Conservation (phyloP, 2,888 invertebrate genomes). For the Polyommatus icarus region DNA sequence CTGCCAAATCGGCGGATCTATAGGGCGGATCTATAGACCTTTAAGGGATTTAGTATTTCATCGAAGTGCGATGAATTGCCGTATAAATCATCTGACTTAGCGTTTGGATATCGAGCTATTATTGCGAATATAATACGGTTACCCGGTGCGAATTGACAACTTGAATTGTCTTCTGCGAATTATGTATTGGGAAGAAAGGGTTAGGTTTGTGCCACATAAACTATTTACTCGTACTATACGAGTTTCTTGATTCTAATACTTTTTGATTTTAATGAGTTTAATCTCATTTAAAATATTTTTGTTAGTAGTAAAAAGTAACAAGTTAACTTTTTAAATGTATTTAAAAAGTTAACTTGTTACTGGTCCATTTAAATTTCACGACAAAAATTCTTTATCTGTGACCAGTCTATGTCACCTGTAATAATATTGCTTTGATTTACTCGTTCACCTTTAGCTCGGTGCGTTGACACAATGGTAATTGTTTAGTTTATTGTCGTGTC, state of each 20-base stretch:
- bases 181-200: not conserved
- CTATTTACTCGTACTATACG: not conserved
- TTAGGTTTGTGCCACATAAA: not conserved
- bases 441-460: constrained; percentile 20
- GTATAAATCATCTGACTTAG: constrained; percentile 37
- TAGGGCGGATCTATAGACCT: constrained; percentile 53
- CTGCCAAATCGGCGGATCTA: constrained; percentile 60
- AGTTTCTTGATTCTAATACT: no score
- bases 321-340: no score
- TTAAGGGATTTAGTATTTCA: constrained; percentile 39
- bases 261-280: no score
- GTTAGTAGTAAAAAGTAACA: no score
- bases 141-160: constrained; percentile 6
- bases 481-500: constrained; percentile 35
- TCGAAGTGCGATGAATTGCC: constrained; percentile 37
- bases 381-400: not conserved
- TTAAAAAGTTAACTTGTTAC: no score
- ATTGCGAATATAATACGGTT: not conserved
- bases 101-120: constrained; percentile 8
- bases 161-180: not conserved
- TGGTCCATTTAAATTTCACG: no score
- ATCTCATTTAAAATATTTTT: no score
- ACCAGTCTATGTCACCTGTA: not conserved
- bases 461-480: constrained; percentile 7
- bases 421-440: not conserved